Percentiles rank a stretch among this genome's conserved stretches.
Conservation (phyloP, 1,140 invertebrate genomes). For the Ditylenchus dipsaci region DNA sequence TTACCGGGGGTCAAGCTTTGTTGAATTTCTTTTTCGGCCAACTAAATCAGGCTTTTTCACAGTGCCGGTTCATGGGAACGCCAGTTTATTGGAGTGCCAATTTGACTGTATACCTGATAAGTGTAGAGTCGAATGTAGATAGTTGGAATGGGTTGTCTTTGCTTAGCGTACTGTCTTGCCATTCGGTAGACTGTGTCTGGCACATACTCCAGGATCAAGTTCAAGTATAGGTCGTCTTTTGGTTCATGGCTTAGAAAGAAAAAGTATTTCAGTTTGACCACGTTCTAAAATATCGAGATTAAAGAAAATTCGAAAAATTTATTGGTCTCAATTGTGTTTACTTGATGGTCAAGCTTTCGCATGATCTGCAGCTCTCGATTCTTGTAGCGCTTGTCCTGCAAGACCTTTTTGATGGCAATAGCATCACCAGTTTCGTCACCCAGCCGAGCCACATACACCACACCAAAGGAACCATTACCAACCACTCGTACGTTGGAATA, state of each 20-base stretch:
- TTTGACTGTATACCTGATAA: slow-evolving; percentile 8
- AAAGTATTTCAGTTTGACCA: slow-evolving; percentile 72
- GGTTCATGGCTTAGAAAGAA: slow-evolving; percentile 37
- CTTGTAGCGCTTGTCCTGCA: slow-evolving; percentile 90
- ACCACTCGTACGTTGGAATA: slow-evolving; percentile 16
- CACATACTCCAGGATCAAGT: slow-evolving; percentile 99
- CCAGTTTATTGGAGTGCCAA: too few relatives aligned
- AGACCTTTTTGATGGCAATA: slow-evolving; percentile 99
- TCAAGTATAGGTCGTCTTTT: slow-evolving; percentile 93
- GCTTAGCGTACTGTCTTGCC: slow-evolving; percentile 93
- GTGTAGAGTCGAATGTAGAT: slow-evolving; percentile 72
- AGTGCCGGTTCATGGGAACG: too few relatives aligned
- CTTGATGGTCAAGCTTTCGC: slow-evolving; percentile 90
- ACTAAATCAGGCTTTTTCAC: too few relatives aligned
- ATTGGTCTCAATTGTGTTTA: neutral
- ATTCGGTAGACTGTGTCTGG: slow-evolving; percentile 89
- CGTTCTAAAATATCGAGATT: slow-evolving; percentile 67
- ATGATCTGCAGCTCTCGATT: slow-evolving; percentile 99
- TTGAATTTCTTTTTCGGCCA: too few relatives aligned
- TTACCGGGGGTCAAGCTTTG: too few relatives aligned
- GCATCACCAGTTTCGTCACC: slow-evolving; percentile 68
- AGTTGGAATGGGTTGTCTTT: slow-evolving; percentile 95
- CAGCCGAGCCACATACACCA: slow-evolving; percentile 32
- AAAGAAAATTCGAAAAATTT: neutral
- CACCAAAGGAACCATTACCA: slow-evolving; percentile 34